A percentile compares a stretch with the other conserved stretches of the same genome.
Evolutionary conservation across 92 coral and sea anemone genomes (phyloP).

Genomic region (Porites lobata): DNA sequence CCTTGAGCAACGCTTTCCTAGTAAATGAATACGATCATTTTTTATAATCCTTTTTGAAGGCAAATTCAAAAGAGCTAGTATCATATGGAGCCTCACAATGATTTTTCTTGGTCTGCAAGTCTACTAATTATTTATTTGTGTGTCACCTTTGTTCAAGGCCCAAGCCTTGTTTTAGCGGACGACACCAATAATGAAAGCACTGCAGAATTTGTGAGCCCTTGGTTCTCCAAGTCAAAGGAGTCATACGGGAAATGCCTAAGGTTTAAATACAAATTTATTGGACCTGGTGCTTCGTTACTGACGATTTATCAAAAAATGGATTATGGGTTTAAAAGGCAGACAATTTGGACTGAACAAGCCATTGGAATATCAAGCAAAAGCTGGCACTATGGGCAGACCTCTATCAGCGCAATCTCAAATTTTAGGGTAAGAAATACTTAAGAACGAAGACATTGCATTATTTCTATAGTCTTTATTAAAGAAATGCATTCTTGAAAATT

Average conservation of each 20-base stretch:
- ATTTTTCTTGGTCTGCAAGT: not conserved
- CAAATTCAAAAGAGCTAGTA: no score
- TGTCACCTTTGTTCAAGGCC: slow-evolving; percentile 13
- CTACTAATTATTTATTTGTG: not conserved
- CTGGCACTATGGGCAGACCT: slow-evolving; percentile 76
- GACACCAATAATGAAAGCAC: not conserved
- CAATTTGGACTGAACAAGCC: slow-evolving; percentile 63
- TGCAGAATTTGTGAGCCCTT: slow-evolving; percentile 51
- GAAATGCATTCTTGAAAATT: no score
- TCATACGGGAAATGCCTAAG: slow-evolving; percentile 65
- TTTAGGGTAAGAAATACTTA: slow-evolving; percentile 49
- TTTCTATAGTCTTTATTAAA: no score
- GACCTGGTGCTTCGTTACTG: slow-evolving; percentile 60
- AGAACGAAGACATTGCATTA: not conserved
- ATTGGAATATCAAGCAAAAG: not conserved
- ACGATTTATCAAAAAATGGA: slow-evolving; percentile 51
- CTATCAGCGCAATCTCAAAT: slow-evolving; percentile 45
- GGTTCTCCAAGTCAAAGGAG: slow-evolving; percentile 48
- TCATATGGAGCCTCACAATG: no score
- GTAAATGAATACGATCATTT: no score
- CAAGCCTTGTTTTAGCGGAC: slow-evolving; percentile 30
- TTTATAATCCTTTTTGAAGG: no score
- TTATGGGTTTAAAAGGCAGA: slow-evolving; percentile 29
- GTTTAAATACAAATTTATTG: slow-evolving; percentile 69
- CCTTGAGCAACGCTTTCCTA: no score